Percentiles rank a stretch among this genome's conserved stretches.
Evolutionary conservation across 2,888 invertebrate genomes (phyloP).

Genomic region (Melolontha melolontha): DNA sequence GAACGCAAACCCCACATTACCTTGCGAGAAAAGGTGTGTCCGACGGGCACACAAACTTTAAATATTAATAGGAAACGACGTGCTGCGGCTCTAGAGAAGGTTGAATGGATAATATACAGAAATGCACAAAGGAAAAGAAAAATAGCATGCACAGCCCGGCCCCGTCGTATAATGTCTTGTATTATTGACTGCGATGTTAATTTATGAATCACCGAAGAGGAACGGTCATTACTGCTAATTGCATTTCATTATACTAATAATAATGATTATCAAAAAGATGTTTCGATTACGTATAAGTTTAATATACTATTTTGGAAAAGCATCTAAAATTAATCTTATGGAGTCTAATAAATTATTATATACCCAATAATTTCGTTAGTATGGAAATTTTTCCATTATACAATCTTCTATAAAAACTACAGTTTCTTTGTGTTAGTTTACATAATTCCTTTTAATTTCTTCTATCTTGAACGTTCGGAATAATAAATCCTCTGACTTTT

Average conservation of each 20-base stretch:
- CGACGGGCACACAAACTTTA: conserved; percentile 44
- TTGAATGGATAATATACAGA: neutral
- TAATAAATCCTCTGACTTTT: too few species aligned
- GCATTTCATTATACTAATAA: conserved; percentile 36
- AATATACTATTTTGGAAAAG: conserved; percentile 1
- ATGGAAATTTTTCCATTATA: too few species aligned
- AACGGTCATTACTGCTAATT: conserved; percentile 36
- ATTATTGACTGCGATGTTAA: conserved; percentile 18
- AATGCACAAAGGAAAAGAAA: conserved; percentile 4
- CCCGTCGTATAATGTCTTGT: too few species aligned
- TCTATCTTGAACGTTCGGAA: too few species aligned
- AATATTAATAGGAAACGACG: conserved; percentile 46
- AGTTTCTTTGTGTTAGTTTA: too few species aligned
- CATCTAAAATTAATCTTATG: too few species aligned
- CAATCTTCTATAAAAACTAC: too few species aligned
- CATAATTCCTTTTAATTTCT: too few species aligned
- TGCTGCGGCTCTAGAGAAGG: conserved; percentile 3
- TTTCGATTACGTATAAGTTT: conserved; percentile 14
- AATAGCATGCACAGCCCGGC: neutral
- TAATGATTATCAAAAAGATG: conserved; percentile 25
- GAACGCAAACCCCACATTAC: conserved; percentile 41
- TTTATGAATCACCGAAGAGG: conserved; percentile 32
- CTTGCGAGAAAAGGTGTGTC: conserved; percentile 46
- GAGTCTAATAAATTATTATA: too few species aligned
- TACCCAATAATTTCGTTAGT: too few species aligned